Conservation (phyloP, 2,113 vertebrate species). For the Thomomys bottae region DNA sequence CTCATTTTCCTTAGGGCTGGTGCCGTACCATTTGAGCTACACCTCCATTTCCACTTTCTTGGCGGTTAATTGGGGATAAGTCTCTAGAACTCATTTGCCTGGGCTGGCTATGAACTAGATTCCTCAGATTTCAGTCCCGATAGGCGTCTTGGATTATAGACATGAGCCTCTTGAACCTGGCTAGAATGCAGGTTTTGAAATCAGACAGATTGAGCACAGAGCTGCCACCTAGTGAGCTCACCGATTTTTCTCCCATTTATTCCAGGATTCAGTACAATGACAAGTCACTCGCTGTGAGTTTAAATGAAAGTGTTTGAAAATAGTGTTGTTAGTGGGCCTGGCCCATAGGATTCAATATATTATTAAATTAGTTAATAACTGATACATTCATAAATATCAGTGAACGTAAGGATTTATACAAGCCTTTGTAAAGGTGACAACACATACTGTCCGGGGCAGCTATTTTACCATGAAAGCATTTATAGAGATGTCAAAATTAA, state of each 20-base stretch:
- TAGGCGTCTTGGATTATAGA: no score
- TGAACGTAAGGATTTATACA: conserved; percentile 11
- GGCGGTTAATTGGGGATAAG: no score
- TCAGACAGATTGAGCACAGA: background rate
- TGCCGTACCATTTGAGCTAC: no score
- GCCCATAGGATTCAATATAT: background rate
- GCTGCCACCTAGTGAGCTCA: background rate
- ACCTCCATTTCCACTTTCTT: no score
- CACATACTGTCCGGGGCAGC: background rate
- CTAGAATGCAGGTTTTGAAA: conserved; percentile 28
- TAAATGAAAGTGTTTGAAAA: conserved; percentile 12
- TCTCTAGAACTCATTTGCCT: no score
- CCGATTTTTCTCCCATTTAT: background rate
- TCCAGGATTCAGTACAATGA: background rate
- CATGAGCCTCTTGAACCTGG: no score
- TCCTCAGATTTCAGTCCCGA: no score
- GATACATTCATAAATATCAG: conserved; percentile 6
- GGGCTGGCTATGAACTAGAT: no score
- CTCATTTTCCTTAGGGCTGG: no score
- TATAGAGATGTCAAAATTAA: background rate
- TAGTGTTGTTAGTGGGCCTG: background rate
- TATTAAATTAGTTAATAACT: conserved; percentile 34
- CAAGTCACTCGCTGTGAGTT: background rate
- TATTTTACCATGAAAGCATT: conserved; percentile 4
- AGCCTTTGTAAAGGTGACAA: background rate